Base-by-base conservation (phyloP, 2,113 vertebrate species). In the Chaetura pelagica region DNA sequence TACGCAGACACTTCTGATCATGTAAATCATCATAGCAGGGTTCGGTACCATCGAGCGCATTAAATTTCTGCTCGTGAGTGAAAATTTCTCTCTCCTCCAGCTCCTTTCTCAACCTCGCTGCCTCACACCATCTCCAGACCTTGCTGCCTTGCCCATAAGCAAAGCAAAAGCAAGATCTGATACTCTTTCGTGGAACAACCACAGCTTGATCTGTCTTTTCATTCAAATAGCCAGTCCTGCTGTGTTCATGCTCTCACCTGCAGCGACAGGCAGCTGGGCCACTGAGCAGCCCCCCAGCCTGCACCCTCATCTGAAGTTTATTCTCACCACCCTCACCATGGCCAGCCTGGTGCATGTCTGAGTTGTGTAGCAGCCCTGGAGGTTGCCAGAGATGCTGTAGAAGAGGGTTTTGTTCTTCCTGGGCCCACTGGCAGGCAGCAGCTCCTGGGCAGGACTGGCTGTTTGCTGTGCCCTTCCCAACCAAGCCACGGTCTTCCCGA, bases 241-340 rank as follows among this genome's bases (percentile, higher is more conserved):
- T 48, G 0, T 74, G 82, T 76, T 63, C 4, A 0, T 35, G 62
- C 42, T 59, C 63, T 49, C 61, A 46, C 19, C 18, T 15, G 71
- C 1, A 2, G 62, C 26, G 35, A 35, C 57, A 44, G 66, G 9
- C 49, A 29, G 24, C 54, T 72, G 58, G 44, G 19, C 54, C 12
- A 1, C 0, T 1, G 67, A 24, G 1, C 51, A 29, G 7, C 7
- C 40, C 14, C 7, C 6, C 74, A 49, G 19, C 38, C 40, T 61
- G 34, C 12, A 1, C 32, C 20, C 5, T 7, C 46, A 46, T 61
- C 62, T 12, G 35, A 40, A 48, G 34, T 23, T 55, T 18, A 1
- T 66, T 32, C 64, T 85, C 6, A 0, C 8, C 26, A 26, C n/a
- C 18, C 19, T 34, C 14, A 0, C 21, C 10, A 0, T 20, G n/a